Conservation (phyloP, 53 echinoderm and acorn worm species). For the Paelopatides confundens region DNA sequence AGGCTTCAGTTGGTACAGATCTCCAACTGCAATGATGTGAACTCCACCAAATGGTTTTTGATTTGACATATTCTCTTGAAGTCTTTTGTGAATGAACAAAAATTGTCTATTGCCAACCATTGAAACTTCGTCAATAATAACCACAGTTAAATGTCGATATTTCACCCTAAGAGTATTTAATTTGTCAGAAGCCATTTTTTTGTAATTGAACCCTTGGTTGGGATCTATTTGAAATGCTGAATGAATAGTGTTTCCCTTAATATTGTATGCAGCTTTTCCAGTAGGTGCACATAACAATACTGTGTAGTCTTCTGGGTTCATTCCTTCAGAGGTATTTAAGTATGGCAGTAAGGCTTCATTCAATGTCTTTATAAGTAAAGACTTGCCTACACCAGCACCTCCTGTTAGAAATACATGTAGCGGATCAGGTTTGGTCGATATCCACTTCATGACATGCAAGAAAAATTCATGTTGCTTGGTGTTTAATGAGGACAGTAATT, state of each 20-base stretch:
- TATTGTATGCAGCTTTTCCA: conserved; percentile 60
- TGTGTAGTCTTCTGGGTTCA: not conserved
- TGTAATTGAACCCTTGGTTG: conserved; percentile 40
- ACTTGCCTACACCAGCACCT: conserved; percentile 59
- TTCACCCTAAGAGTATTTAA: conserved; percentile 2
- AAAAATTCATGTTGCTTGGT: conserved; percentile 33
- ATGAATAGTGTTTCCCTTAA: not conserved
- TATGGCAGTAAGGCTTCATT: not conserved
- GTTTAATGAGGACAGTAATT: no score
- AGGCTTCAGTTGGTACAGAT: conserved; percentile 53
- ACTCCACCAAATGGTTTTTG: conserved; percentile 28
- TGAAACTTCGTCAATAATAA: conserved; percentile 55
- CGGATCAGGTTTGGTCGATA: conserved; percentile 21
- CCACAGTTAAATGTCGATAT: not conserved
- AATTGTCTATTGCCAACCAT: conserved; percentile 45
- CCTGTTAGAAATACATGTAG: conserved; percentile 35
- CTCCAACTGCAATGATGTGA: not conserved
- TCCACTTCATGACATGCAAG: not conserved
- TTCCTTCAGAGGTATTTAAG: not conserved
- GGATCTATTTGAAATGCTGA: conserved; percentile 24
- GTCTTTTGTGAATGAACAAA: not conserved
- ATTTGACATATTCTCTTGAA: not conserved
- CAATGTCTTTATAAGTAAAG: not conserved
- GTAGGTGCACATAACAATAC: not conserved
- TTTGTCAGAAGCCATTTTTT: not conserved